Percentiles rank a stretch among this genome's conserved stretches.
These are phyloP conservation scores for Apis laboriosa DNA, from an alignment of 1,140 invertebrate genomes.

Conservation along the genomic window DNA sequence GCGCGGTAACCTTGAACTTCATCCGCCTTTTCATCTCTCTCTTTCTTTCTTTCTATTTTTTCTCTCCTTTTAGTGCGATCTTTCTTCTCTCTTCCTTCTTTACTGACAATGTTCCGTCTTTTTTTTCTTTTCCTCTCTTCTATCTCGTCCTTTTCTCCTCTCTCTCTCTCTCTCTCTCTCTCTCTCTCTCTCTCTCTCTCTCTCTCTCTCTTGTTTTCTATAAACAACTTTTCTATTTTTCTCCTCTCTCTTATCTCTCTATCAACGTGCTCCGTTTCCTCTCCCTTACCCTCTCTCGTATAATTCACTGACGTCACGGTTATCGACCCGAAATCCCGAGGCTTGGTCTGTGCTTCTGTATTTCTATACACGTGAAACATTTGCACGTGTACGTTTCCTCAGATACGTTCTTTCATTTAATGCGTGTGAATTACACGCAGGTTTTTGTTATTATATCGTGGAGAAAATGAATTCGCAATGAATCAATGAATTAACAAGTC, in stretches of 20 bases:
- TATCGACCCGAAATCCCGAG: constrained; percentile 76
- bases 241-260: constrained; percentile 32
- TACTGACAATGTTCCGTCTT: not conserved
- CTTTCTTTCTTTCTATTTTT: not conserved
- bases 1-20: constrained; percentile 79
- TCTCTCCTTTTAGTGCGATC: constrained; percentile 43
- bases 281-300: constrained; percentile 5
- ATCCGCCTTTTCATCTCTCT: constrained; percentile 56
- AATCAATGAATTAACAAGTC: not conserved
- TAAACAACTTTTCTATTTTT: constrained; percentile 28
- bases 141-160: constrained; percentile 19
- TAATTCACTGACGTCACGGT: constrained; percentile 76
- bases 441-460: not conserved
- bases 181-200: not conserved
- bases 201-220: not conserved
- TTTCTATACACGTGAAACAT: constrained; percentile 23
- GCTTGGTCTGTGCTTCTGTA: constrained; percentile 13
- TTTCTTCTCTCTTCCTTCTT: not conserved
- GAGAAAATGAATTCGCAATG: no score
- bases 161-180: not conserved
- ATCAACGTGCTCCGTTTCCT: constrained; percentile 11
- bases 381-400: constrained; percentile 48
- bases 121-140: not conserved
- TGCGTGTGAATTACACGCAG: not conserved
- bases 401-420: not conserved